Conservation (phyloP, 2,888 invertebrate species). For the Protula sp. region DNA sequence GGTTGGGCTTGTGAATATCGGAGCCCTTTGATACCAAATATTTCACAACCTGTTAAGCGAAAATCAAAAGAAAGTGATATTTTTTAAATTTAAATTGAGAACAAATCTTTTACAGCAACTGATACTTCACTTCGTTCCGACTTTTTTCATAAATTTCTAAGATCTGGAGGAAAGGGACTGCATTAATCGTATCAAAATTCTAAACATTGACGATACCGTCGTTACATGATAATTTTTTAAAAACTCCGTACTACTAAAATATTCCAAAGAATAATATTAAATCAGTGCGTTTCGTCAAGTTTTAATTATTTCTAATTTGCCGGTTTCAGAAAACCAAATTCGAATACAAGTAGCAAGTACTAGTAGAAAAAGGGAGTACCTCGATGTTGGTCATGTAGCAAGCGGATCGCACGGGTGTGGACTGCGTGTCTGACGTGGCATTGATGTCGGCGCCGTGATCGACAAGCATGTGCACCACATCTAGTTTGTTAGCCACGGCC, state of each 20-base stretch:
- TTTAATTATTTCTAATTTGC: too few species aligned
- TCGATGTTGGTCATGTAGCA: constrained; percentile 70
- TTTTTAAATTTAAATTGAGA: constrained; percentile 56
- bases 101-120: neutral
- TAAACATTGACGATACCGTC: neutral
- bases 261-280: too few species aligned
- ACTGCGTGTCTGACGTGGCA: constrained; percentile 80
- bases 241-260: too few species aligned
- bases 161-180: neutral
- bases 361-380: too few species aligned
- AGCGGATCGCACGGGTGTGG: constrained; percentile 77
- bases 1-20: constrained; percentile 71
- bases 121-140: neutral
- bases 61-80: constrained; percentile 23
- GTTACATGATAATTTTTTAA: neutral
- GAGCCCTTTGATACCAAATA: constrained; percentile 44
- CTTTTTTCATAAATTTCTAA: neutral
- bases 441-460: constrained; percentile 79
- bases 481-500: constrained; percentile 75
- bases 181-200: neutral
- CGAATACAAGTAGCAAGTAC: too few species aligned
- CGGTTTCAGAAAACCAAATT: too few species aligned
- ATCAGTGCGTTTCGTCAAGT: too few species aligned
- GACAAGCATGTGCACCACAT: constrained; percentile 71
- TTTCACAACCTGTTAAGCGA: constrained; percentile 24